phyloP scores from a whole-genome alignment of 1,140 invertebrate genomes.

The Plectrocnemia conspersa region DNA sequence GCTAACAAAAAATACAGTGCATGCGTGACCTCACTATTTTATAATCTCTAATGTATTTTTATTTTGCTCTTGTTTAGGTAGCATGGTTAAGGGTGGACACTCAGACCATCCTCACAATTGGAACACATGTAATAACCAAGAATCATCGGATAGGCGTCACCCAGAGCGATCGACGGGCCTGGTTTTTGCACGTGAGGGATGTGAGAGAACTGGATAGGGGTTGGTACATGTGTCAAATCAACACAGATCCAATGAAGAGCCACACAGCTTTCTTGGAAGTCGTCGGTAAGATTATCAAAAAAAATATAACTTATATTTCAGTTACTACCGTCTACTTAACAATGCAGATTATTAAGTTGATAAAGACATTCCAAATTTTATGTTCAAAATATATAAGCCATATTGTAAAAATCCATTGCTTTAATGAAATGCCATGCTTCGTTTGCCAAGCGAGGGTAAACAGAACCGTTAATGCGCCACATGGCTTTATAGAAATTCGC shows the following conservation, averaged over 20 bases:
- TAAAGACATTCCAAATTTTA: neutral
- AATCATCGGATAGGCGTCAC: constrained; percentile 79
- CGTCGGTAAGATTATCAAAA: constrained; percentile 61
- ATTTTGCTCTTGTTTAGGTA: constrained; percentile 55
- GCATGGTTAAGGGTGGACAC: constrained; percentile 86
- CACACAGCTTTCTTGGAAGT: constrained; percentile 84
- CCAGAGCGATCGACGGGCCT: constrained; percentile 74
- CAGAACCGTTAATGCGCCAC: no score
- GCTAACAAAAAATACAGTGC: no score
- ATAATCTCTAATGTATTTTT: neutral
- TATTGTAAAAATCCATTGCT: neutral
- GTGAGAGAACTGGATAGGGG: constrained; percentile 72
- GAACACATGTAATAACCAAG: constrained; percentile 83
- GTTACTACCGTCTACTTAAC: neutral
- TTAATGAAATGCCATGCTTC: no score
- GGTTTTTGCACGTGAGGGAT: constrained; percentile 79
- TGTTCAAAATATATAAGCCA: no score
- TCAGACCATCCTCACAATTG: constrained; percentile 86
- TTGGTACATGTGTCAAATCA: constrained; percentile 87
- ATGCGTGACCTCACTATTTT: no score
- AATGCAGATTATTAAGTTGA: neutral
- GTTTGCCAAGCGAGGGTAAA: no score
- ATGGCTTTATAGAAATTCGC: no score
- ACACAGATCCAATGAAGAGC: constrained; percentile 88
- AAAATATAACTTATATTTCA: constrained; percentile 2